These are phyloP conservation scores for Ictalurus furcatus DNA, from an alignment of 2,113 vertebrate species.

Conservation along the genomic window DNA sequence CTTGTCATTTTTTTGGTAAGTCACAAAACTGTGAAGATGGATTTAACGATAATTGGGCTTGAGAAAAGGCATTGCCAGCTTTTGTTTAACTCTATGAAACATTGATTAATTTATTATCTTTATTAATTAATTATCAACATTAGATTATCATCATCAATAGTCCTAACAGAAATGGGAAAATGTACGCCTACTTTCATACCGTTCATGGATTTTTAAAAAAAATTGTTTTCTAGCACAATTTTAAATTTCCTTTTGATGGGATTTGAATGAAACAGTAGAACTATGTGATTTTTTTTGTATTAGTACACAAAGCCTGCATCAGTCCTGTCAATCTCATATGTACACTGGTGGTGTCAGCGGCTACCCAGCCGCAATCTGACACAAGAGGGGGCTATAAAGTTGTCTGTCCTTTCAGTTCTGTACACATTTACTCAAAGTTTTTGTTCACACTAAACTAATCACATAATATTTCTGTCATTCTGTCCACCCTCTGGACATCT, in stretches of 20 bases:
- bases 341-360: neutral
- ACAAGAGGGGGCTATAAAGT: slow-evolving; percentile 23
- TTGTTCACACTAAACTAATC: neutral
- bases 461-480: neutral
- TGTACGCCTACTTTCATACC: neutral
- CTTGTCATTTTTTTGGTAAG: neutral
- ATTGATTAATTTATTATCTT: neutral
- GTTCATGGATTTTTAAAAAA: neutral
- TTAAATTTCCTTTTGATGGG: neutral
- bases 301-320: neutral
- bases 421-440: neutral
- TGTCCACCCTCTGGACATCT: neutral
- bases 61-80: neutral
- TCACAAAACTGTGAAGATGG: neutral
- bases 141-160: neutral
- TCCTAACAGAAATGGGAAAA: neutral
- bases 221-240: neutral
- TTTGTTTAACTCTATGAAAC: neutral
- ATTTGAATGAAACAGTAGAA: neutral
- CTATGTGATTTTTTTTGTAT: neutral
- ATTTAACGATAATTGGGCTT: neutral
- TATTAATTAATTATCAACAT: neutral
- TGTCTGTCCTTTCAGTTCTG: neutral
- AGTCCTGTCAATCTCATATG: neutral
- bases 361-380: neutral